Evolutionary conservation across 1,140 invertebrate genomes (phyloP).

Genomic region (Drosophila teissieri): DNA sequence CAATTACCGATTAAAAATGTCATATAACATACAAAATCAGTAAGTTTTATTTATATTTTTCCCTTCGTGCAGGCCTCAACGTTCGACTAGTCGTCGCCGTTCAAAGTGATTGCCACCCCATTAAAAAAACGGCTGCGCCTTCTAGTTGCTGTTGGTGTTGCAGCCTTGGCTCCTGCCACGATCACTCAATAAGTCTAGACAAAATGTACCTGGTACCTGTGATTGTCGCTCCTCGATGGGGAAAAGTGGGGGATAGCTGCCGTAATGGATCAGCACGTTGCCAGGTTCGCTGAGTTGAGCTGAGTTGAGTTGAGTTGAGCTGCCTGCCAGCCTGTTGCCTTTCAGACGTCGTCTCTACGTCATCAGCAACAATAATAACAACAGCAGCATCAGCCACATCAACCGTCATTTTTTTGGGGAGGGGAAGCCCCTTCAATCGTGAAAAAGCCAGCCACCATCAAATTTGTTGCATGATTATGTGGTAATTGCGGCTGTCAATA

Average conservation of each 20-base stretch:
- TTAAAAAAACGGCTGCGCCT: slow-evolving; percentile 82
- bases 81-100: slow-evolving; percentile 65
- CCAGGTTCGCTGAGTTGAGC: slow-evolving; percentile 28
- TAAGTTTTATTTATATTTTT: slow-evolving; percentile 2
- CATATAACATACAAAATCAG: too few relatives aligned
- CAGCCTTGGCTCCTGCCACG: slow-evolving; percentile 76
- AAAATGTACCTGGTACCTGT: slow-evolving; percentile 77
- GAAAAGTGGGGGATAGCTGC: slow-evolving; percentile 32
- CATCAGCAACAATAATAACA: slow-evolving; percentile 59
- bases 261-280: slow-evolving; percentile 82
- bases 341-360: slow-evolving; percentile 63
- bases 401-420: slow-evolving; percentile 1
- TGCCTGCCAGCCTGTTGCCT: slow-evolving; percentile 67
- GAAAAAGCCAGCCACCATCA: slow-evolving; percentile 61
- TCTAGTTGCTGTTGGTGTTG: slow-evolving; percentile 41
- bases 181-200: slow-evolving; percentile 83
- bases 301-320: slow-evolving; percentile 13
- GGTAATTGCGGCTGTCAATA: slow-evolving; percentile 84
- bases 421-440: slow-evolving; percentile 33
- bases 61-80: slow-evolving; percentile 20
- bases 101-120: slow-evolving; percentile 84
- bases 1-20: too few relatives aligned
- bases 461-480: slow-evolving; percentile 84
- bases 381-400: slow-evolving; percentile 7
- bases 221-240: slow-evolving; percentile 61